Evolutionary conservation across 2,797 vertebrate species (phyloP).

Genomic region (Phyllotis vaccarum): DNA sequence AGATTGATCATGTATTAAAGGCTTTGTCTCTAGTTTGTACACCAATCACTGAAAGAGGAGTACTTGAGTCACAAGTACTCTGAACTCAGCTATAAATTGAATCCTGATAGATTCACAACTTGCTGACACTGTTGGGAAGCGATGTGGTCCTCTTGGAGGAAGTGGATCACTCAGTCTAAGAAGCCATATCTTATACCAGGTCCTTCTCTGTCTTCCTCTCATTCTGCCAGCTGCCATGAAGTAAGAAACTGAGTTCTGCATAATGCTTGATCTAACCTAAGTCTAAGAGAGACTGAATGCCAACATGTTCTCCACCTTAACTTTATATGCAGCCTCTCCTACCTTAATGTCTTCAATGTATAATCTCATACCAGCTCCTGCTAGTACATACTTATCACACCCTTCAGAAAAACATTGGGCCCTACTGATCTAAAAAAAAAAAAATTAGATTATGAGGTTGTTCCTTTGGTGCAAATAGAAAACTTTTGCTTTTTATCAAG

Average conservation of each 20-base stretch:
- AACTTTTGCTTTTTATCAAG: neutral
- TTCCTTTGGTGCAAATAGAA: neutral
- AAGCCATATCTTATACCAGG: neutral
- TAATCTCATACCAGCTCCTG: neutral
- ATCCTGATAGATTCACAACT: neutral
- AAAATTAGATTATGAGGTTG: neutral
- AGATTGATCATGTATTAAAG: neutral
- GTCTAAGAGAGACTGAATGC: neutral
- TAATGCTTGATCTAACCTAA: neutral
- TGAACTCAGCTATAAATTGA: neutral
- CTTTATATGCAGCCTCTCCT: neutral
- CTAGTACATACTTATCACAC: neutral
- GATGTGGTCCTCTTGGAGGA: neutral
- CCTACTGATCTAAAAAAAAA: neutral
- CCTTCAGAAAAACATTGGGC: neutral
- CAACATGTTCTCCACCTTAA: neutral
- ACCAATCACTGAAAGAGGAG: neutral
- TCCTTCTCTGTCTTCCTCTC: neutral
- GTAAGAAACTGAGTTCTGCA: neutral
- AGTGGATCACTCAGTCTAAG: neutral
- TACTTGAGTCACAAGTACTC: neutral
- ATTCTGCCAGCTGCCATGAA: neutral
- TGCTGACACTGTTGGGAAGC: neutral
- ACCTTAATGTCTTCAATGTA: neutral
- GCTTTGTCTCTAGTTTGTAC: neutral